Evolutionary conservation across 2,797 vertebrate species (phyloP).

Genomic region (Myripristis murdjan): DNA sequence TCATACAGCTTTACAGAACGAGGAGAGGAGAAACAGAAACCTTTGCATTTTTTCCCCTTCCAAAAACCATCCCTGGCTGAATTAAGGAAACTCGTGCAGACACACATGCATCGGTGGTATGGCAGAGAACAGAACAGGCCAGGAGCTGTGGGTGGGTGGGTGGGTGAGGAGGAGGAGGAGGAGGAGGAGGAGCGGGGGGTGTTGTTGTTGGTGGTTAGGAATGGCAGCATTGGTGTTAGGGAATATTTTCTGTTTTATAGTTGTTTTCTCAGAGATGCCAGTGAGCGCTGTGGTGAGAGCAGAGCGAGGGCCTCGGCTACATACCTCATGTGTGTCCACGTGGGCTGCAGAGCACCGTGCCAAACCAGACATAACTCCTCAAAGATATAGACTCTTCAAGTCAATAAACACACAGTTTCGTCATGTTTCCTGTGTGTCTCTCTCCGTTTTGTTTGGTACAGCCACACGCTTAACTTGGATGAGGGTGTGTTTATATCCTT

Average conservation of each 20-base stretch:
- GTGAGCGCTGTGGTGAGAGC: constrained; percentile 62
- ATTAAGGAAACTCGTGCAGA: constrained; percentile 65
- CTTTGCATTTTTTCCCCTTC: constrained; percentile 53
- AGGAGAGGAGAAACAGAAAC: constrained; percentile 59
- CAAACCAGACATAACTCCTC: constrained; percentile 56
- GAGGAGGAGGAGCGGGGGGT: constrained; percentile 5
- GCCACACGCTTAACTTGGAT: neutral
- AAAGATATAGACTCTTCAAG: constrained; percentile 38
- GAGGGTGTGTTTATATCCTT: constrained; percentile 18
- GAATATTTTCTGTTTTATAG: constrained; percentile 73
- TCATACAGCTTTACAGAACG: constrained; percentile 49
- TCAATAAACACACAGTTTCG: constrained; percentile 42
- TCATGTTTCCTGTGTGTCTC: constrained; percentile 35
- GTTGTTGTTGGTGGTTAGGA: constrained; percentile 54
- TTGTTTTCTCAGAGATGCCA: constrained; percentile 73
- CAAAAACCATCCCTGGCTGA: constrained; percentile 58
- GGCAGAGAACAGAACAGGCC: constrained; percentile 42
- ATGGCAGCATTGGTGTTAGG: constrained; percentile 69
- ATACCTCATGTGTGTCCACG: constrained; percentile 60
- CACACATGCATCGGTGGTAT: constrained; percentile 48
- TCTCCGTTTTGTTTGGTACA: neutral
- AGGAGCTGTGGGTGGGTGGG: neutral
- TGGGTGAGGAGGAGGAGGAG: neutral
- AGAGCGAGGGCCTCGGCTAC: constrained; percentile 46
- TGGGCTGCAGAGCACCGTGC: constrained; percentile 42